Evolutionary conservation across 1,140 invertebrate species (phyloP).

Genomic region (Armadillidium nasatum): DNA sequence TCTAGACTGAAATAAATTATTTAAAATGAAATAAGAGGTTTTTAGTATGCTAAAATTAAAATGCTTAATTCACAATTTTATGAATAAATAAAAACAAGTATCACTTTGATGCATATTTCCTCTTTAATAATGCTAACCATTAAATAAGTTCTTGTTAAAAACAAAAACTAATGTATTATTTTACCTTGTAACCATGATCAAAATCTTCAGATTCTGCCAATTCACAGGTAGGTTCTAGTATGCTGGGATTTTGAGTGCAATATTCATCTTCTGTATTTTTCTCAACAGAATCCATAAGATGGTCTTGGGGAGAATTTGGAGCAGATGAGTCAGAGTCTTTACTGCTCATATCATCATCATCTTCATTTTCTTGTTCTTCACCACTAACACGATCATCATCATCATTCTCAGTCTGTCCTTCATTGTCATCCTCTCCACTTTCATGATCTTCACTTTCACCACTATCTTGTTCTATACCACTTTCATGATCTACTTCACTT

Average conservation of each 20-base stretch:
- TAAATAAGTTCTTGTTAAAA: too few species aligned
- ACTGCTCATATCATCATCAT: background rate
- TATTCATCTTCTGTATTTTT: background rate
- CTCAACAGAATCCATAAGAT: background rate
- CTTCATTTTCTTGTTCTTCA: background rate
- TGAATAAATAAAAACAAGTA: background rate
- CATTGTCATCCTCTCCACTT: conserved; percentile 1
- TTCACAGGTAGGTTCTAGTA: background rate
- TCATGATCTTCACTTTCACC: background rate
- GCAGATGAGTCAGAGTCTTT: background rate
- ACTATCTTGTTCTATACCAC: background rate
- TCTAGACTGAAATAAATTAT: background rate
- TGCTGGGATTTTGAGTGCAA: background rate
- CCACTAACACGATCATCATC: background rate
- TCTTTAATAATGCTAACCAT: too few species aligned
- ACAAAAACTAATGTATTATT: too few species aligned
- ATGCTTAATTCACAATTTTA: background rate
- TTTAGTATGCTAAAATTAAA: too few species aligned
- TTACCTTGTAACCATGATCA: background rate
- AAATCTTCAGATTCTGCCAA: background rate
- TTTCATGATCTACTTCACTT: background rate
- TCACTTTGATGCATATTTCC: too few species aligned
- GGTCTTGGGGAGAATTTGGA: background rate
- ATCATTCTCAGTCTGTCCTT: background rate
- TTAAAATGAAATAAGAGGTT: too few species aligned